Base-by-base conservation (phyloP, 2,888 invertebrate genomes). In the Leucania comma region DNA sequence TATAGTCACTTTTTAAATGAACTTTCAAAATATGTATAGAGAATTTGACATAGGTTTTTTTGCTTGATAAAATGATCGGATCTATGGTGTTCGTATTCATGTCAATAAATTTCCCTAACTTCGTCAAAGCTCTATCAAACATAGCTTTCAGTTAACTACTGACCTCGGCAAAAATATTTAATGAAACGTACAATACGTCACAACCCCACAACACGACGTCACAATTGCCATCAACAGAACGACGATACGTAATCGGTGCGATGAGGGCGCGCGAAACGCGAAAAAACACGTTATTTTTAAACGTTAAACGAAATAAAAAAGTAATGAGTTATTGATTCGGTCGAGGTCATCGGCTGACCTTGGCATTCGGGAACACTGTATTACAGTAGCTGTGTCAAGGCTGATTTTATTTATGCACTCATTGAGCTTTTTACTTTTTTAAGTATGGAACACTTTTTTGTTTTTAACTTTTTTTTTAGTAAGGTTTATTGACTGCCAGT, bases 301-400 rank as follows among this genome's bases (percentile, higher is more conserved):
- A 87, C 88, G 90, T 90, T 91, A 91, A 91, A 90, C 89, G 90
- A 91, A 91, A 92, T 92, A 92, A 92, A 92, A 92, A 92, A 90
- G 92, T 92, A 92, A 92, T 92, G 92, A 92, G 91, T 92, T 92
- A 92, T 92, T 90, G 92, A 92, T 92, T 91, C 88, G 68, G 78
- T 57, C 84, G 83, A 84, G 90, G 90, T 90, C 89, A 88, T 87
- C 88, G 90, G 79, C 75, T 78, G 88, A 81, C 89, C 89, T 88
- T 89, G 88, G 77, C 86, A 85, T 84, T 85, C 77, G 69, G 72
- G 66, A 71, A 81, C 77, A 76, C 48, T 78, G 84, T 86, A 82
- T 78, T 86, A 86, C 83, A 85, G 71, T 82, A 78, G 83, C 78
- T 74, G 85, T 89, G 93, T 91, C 93, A 93, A 93, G 93, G 93